Conservation (phyloP, 2,113 vertebrate genomes). For the Motacilla tschutschensis region DNA sequence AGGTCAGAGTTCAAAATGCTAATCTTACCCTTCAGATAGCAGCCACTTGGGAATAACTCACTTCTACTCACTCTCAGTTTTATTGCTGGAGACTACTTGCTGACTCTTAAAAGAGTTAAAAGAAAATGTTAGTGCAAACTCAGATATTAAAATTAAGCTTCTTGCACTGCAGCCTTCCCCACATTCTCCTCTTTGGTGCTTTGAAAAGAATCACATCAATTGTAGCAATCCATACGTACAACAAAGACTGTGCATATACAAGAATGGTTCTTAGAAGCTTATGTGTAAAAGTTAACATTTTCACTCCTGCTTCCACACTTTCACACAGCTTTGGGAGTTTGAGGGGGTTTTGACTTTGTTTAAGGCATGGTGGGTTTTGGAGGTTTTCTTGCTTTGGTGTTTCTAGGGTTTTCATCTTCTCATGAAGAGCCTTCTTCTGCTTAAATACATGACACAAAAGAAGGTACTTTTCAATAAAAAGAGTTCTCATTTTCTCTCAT, state of each 20-base stretch:
- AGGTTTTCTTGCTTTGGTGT: background rate
- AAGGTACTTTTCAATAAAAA: background rate
- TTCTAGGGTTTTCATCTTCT: background rate
- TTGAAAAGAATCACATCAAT: background rate
- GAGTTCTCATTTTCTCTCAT: background rate
- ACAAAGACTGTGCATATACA: accelerated
- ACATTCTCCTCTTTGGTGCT: background rate
- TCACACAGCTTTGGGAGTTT: background rate
- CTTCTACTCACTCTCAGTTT: conserved; percentile 11
- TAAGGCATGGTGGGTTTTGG: background rate
- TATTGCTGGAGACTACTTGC: conserved; percentile 6
- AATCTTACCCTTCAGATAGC: conserved; percentile 22
- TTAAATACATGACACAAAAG: background rate
- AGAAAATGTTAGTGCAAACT: background rate
- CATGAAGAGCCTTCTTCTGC: background rate
- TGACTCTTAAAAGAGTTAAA: background rate
- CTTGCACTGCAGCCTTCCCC: background rate
- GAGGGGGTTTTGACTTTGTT: background rate
- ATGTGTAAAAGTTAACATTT: background rate
- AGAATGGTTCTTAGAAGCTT: background rate
- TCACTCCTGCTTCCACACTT: background rate
- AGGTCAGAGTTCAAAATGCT: conserved; percentile 44
- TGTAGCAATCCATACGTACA: background rate
- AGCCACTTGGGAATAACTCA: conserved; percentile 13
- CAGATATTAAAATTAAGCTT: background rate